These are phyloP conservation scores for Dascillus cervinus DNA, from an alignment of 2,888 invertebrate genomes.

Conservation along the genomic window DNA sequence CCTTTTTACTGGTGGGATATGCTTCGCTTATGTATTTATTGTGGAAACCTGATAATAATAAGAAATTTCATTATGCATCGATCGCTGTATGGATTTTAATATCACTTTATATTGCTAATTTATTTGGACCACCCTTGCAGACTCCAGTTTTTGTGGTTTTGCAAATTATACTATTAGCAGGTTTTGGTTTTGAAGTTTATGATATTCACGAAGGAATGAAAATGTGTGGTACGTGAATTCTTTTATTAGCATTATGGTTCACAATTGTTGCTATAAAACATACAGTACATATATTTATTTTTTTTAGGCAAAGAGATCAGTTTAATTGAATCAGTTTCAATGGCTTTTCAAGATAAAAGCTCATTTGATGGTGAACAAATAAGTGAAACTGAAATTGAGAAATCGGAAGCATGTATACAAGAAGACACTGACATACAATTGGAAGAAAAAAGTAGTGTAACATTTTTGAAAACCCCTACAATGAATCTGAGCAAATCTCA, in stretches of 20 bases:
- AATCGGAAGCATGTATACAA: conserved; percentile 1
- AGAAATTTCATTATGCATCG: conserved; percentile 59
- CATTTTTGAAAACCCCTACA: not conserved
- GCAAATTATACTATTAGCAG: conserved; percentile 57
- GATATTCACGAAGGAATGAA: conserved; percentile 48
- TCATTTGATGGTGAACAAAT: too few relatives aligned
- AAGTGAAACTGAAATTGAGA: too few relatives aligned
- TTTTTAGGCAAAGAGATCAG: too few relatives aligned
- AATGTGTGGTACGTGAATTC: conserved; percentile 43
- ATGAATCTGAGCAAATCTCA: conserved; percentile 1
- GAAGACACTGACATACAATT: conserved; percentile 3
- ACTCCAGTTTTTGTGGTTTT: conserved; percentile 65
- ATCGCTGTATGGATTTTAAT: conserved; percentile 68
- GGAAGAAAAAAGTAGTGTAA: not conserved
- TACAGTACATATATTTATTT: too few relatives aligned
- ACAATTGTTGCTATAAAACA: too few relatives aligned
- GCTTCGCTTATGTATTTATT: conserved; percentile 60
- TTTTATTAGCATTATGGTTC: too few relatives aligned
- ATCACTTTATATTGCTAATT: conserved; percentile 66
- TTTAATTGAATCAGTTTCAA: conserved; percentile 1
- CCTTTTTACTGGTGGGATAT: conserved; percentile 60
- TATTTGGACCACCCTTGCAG: conserved; percentile 62
- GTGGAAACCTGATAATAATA: conserved; percentile 67
- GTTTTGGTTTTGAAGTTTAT: conserved; percentile 57
- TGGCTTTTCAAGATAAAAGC: conserved; percentile 4